Conservation (phyloP, 2,888 invertebrate genomes). For the Capitulum mitella region DNA sequence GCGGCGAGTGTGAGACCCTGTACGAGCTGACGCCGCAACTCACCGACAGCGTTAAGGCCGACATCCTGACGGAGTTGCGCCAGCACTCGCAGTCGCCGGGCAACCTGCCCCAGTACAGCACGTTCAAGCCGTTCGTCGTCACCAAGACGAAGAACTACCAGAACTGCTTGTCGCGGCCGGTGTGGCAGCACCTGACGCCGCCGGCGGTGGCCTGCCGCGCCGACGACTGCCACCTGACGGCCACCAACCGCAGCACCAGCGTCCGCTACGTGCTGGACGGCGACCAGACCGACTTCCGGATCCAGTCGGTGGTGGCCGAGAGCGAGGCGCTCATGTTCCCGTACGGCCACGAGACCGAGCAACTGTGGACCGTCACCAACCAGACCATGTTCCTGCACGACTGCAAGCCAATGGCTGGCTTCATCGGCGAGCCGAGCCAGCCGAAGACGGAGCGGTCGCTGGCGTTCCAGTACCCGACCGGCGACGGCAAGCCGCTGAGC, state of each 20-base stretch:
- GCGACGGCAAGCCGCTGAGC: constrained; percentile 27
- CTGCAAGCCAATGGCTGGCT: background rate
- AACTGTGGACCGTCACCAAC: constrained; percentile 15
- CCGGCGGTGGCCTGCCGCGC: background rate
- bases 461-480: constrained; percentile 28
- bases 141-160: constrained; percentile 46
- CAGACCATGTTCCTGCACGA: constrained; percentile 1
- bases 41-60: constrained; percentile 28
- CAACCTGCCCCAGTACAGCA: constrained; percentile 27
- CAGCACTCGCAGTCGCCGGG: background rate
- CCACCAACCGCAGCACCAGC: background rate
- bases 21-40: constrained; percentile 38
- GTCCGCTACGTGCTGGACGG: constrained; percentile 1
- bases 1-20: constrained; percentile 41
- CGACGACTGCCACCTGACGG: constrained; percentile 22
- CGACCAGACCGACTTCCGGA: background rate
- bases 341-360: background rate
- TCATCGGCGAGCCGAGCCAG: constrained; percentile 26
- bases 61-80: constrained; percentile 25
- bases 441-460: background rate
- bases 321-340: constrained; percentile 16
- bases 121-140: constrained; percentile 39
- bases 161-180: constrained; percentile 42
- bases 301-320: constrained; percentile 22
- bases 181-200: constrained; percentile 32